Percentiles rank a stretch among this genome's conserved stretches.
Evolutionary conservation across 2,888 invertebrate genomes (phyloP).

Genomic region (Ormyrus rosae): DNA sequence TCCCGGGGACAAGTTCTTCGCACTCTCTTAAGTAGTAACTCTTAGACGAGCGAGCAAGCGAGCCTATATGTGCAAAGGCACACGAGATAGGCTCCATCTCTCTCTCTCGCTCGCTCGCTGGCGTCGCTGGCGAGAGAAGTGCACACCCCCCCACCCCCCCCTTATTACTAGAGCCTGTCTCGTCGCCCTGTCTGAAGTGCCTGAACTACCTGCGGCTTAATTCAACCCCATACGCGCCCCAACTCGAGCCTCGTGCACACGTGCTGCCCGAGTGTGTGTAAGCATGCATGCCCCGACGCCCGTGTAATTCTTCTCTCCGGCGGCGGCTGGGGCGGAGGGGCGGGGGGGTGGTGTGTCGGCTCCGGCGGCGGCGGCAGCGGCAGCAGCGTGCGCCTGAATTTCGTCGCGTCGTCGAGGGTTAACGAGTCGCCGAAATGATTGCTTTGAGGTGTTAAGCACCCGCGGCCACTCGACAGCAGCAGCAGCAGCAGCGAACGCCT

Average conservation of each 20-base stretch:
- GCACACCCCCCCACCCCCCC: conserved; percentile 45
- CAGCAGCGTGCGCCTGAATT: conserved; percentile 42
- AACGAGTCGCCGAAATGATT: conserved; percentile 57
- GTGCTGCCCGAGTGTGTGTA: conserved; percentile 4
- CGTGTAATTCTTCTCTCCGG: conserved; percentile 1
- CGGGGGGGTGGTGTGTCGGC: background rate
- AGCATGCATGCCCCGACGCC: background rate
- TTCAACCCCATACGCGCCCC: conserved; percentile 52
- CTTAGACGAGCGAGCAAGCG: conserved; percentile 36
- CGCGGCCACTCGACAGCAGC: conserved; percentile 37
- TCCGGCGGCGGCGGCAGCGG: background rate
- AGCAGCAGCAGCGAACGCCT: background rate
- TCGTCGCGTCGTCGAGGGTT: conserved; percentile 43
- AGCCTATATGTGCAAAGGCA: conserved; percentile 34
- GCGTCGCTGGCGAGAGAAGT: conserved; percentile 49
- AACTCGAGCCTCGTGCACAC: background rate
- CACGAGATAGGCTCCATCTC: conserved; percentile 23
- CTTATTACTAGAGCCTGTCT: conserved; percentile 59
- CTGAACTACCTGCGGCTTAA: conserved; percentile 61
- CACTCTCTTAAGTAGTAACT: conserved; percentile 56
- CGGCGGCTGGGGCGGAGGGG: background rate
- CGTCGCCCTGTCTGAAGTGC: conserved; percentile 64
- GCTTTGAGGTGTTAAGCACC: conserved; percentile 57
- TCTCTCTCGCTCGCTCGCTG: conserved; percentile 44
- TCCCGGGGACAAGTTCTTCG: conserved; percentile 42